phyloP scores from a whole-genome alignment of 2,113 vertebrate genomes.

The Pavo muticus region DNA sequence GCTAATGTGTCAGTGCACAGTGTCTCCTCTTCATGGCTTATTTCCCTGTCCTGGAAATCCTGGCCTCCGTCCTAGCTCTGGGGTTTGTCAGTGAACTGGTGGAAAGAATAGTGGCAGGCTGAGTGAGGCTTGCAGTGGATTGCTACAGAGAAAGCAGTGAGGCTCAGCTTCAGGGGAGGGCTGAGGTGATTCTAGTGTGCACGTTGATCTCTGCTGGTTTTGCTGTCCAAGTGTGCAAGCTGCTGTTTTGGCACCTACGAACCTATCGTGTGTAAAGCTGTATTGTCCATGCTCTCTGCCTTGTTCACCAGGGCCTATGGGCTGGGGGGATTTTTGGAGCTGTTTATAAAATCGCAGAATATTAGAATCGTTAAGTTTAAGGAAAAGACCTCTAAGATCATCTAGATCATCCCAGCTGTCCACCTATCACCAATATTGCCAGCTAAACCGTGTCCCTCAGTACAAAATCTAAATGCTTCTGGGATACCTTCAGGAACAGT shows the following conservation, averaged over 20 bases:
- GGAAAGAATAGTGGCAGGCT: not conserved
- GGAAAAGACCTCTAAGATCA: too few relatives aligned
- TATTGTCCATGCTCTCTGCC: not conserved
- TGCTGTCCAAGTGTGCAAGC: not conserved
- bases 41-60: not conserved
- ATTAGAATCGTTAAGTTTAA: too few relatives aligned
- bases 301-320: not conserved
- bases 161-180: not conserved
- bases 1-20: not conserved
- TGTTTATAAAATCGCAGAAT: not conserved
- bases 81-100: not conserved
- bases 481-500: too few relatives aligned
- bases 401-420: too few relatives aligned
- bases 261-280: fast-evolving
- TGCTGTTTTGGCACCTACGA: not conserved
- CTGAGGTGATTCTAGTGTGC: not conserved
- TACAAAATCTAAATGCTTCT: too few relatives aligned
- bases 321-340: not conserved
- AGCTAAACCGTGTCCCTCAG: too few relatives aligned
- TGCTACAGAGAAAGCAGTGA: not conserved
- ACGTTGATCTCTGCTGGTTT: not conserved
- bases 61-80: not conserved
- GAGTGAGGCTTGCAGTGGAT: not conserved
- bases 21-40: not conserved
- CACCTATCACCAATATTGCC: too few relatives aligned